phyloP scores from a whole-genome alignment of 2,113 vertebrate species.

The Picathartes gymnocephalus region DNA sequence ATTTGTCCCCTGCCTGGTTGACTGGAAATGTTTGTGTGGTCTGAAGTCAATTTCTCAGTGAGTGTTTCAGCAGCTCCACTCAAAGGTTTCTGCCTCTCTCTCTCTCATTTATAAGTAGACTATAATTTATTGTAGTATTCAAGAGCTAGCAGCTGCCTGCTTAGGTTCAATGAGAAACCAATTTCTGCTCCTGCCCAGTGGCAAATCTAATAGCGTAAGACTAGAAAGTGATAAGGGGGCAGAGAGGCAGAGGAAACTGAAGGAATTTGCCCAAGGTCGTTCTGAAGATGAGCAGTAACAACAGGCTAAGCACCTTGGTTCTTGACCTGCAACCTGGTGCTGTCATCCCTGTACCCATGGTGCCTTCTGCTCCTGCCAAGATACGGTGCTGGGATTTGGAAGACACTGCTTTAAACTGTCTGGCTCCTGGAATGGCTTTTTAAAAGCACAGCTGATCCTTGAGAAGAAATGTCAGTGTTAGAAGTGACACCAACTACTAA shows the following conservation, averaged over 20 bases:
- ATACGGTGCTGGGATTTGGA: not conserved
- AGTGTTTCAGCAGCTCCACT: not conserved
- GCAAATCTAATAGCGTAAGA: not conserved
- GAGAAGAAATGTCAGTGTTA: conserved; percentile 40
- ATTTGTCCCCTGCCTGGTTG: not conserved
- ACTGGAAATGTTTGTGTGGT: not conserved
- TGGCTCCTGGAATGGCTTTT: not conserved
- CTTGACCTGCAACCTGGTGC: not conserved
- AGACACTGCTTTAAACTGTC: not conserved
- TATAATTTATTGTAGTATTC: not conserved
- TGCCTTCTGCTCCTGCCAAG: not conserved
- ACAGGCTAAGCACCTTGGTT: not conserved
- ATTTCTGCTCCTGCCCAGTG: not conserved
- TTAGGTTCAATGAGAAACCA: not conserved
- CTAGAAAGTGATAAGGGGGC: not conserved
- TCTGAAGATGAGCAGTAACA: not conserved
- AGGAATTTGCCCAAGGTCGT: not conserved
- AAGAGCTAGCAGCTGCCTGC: not conserved
- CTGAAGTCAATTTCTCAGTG: not conserved
- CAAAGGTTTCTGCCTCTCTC: not conserved
- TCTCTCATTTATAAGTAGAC: not conserved
- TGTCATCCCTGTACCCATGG: not conserved
- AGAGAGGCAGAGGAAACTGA: not conserved
- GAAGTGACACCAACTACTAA: not conserved
- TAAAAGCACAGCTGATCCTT: conserved; percentile 1